Percentiles rank a stretch among this genome's conserved stretches.
Evolutionary conservation across 2,113 vertebrate genomes (phyloP).

Genomic region (Perca flavescens): DNA sequence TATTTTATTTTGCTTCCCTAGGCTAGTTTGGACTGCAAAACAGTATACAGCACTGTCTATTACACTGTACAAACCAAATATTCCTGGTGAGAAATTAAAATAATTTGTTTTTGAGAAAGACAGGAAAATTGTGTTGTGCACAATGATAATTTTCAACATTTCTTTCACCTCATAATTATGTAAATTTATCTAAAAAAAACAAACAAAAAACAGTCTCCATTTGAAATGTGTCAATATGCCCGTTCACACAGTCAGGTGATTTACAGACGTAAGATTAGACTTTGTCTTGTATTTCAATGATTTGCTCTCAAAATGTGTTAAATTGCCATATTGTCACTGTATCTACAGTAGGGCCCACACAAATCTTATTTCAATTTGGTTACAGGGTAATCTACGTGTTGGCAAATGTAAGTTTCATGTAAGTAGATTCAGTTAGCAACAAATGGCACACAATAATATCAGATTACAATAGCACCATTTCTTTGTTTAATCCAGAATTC

Average conservation of each 20-base stretch:
- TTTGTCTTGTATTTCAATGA: not conserved
- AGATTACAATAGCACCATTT: not conserved
- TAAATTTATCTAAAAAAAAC: not conserved
- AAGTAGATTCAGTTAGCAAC: not conserved
- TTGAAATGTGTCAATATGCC: not conserved
- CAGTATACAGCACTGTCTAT: not conserved
- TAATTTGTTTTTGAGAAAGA: not conserved
- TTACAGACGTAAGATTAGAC: not conserved
- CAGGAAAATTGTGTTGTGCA: not conserved
- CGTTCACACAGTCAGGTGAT: not conserved
- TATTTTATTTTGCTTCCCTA: not conserved
- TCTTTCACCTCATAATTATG: not conserved
- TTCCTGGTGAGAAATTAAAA: not conserved
- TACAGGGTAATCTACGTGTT: not conserved
- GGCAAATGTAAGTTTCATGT: not conserved
- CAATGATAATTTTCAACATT: not conserved
- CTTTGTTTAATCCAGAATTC: not conserved
- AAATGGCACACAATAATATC: not conserved
- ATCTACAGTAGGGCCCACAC: not conserved
- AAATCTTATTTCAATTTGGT: not conserved
- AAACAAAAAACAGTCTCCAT: not conserved
- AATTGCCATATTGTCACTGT: not conserved
- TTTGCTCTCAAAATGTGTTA: not conserved
- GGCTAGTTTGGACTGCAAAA: not conserved
- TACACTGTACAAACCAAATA: not conserved